Base-by-base conservation (phyloP, 2,888 invertebrate species). In the Xestobium rufovillosum region DNA sequence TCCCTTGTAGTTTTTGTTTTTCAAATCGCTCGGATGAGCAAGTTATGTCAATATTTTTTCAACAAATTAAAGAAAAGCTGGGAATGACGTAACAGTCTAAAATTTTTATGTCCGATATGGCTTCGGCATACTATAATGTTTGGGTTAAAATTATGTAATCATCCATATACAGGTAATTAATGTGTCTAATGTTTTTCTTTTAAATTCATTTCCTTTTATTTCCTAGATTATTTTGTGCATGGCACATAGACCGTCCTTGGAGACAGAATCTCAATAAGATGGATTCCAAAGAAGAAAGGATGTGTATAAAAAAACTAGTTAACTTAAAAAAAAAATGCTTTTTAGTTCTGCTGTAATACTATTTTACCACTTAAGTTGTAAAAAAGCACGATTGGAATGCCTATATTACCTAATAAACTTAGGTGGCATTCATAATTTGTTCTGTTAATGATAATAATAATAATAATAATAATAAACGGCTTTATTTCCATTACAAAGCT, bases 211-310 rank as follows among this genome's bases (percentile, higher is more conserved):
- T n/a, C n/a, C n/a, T n/a, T n/a, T n/a, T n/a, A n/a, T n/a, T n/a
- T 34, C 19, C 26, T 30, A 47, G 45, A 11, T 31, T 52, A 15
- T 41, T 45, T 31, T 53, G 51, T 35, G 31, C 44, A 2, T 56
- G 55, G 56, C 49, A 50, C 31, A 42, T 54, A 8, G 52, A 52
- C 26, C 25, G 42, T 13, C 41, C 43, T 6, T 51, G 51, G 52
- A 35, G 42, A 28, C 44, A 47, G 36, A 47, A 50, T 36, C 27
- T 53, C 15, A 6, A 4, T 9, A 41, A 44, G 35, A 42, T 50
- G 4, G 41, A 42, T 31, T 14, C 30, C 1, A 33, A 36, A 11
- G 45, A 48, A 14, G 47, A 40, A 25, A 44, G 47, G 38, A 44
- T 46, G 39, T 17, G 34, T 14, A 33, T n/a, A 14, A 48, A 40